Base-by-base conservation (phyloP, 2,888 invertebrate species). In the Harpalus rubripes region DNA sequence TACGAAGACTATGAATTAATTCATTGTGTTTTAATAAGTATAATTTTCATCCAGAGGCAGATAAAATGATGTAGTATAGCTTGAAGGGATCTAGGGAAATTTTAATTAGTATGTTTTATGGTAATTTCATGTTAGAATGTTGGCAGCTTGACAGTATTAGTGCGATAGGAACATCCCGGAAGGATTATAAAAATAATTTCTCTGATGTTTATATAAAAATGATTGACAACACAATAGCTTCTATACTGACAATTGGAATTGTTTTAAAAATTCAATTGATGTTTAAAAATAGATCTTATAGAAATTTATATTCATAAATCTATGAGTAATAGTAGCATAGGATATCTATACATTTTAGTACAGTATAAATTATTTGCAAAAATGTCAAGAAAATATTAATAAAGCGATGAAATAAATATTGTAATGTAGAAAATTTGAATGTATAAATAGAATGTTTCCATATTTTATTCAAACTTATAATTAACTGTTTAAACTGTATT, bases 391-490 rank as follows among this genome's bases (percentile, higher is more conserved):
- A 32, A 32, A 32, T 32, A 32, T 32, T 32, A 32, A 4, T 32
- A 3, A 22, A 3, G 22, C 22, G 22, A 22, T 22, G 22, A 1
- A 22, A 3, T 22, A 22, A 22, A 22, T 32, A 52, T 52, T 52
- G 1, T 52, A 52, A 63, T 63, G 59, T n/a, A 59, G 3, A 1
- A n/a, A 63, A 22, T 22, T 0, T 63, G 63, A 63, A 22, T 63
- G 8, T 22, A 63, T 63, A 63, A 63, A 63, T 63, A 63, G 3
- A 61, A 26, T 10, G 10, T 26, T 18, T 18, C n/a, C 32, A 59
- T 26, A 39, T 68, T 22, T 63, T 63, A 12, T 26, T 63, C 18
- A 63, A 68, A 68, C 15, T 15, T 68, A 26, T 10, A 63, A 26
- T 26, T 26, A 72, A 72, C 15, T 72, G 39, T n/a, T 15, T 39